phyloP scores from a whole-genome alignment of 2,113 vertebrate species.

The Trichomycterus rosablanca region DNA sequence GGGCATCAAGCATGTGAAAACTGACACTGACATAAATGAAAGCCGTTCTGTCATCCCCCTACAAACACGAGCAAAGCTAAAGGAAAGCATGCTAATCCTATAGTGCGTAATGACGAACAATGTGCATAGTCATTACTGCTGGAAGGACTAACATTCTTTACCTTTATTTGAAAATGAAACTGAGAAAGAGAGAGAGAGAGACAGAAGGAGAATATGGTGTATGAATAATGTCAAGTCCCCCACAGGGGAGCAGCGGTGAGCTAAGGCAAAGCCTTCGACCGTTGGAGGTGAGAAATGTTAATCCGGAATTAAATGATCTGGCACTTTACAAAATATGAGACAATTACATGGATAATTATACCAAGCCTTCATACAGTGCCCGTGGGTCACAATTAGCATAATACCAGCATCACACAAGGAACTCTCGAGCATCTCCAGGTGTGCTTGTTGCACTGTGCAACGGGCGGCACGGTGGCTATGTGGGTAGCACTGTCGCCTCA shows the following conservation, averaged over 20 bases:
- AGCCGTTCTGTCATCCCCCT: constrained; percentile 40
- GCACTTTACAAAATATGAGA: constrained; percentile 74
- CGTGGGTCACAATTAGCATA: constrained; percentile 68
- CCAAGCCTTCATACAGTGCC: constrained; percentile 62
- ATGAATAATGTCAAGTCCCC: constrained; percentile 35
- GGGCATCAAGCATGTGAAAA: constrained; percentile 46
- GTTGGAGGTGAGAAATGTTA: constrained; percentile 69
- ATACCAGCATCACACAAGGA: constrained; percentile 51
- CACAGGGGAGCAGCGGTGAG: constrained; percentile 31
- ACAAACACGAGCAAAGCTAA: constrained; percentile 24
- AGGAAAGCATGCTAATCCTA: constrained; percentile 11
- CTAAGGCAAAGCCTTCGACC: constrained; percentile 54
- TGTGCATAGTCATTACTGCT: neutral
- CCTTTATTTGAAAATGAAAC: neutral
- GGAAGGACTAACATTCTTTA: neutral
- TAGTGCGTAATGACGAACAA: constrained; percentile 4
- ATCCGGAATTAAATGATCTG: constrained; percentile 72
- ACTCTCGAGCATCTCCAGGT: constrained; percentile 48
- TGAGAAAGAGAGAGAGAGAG: neutral
- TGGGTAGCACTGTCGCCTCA: too few relatives aligned
- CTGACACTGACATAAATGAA: constrained; percentile 42
- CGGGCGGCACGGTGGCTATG: too few relatives aligned
- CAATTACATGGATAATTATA: constrained; percentile 75
- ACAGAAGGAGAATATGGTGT: constrained; percentile 16
- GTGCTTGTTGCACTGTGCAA: constrained; percentile 39